Percentiles rank a stretch among this genome's conserved stretches.
phyloP scores from a whole-genome alignment of 2,888 invertebrate species.

The Dorcus hopei region DNA sequence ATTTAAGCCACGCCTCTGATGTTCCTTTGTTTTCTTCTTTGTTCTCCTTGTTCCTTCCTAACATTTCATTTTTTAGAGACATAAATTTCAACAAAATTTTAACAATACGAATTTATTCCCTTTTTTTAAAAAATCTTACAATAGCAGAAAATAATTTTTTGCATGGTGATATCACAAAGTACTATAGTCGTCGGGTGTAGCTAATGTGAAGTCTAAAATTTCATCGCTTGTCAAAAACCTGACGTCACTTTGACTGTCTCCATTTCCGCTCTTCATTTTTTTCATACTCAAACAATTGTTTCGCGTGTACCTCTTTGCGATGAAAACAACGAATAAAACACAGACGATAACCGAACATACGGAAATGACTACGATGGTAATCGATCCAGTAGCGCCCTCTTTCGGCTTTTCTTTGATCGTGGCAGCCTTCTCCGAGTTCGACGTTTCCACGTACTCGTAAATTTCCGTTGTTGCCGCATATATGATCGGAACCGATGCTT shows the following conservation, averaged over 20 bases:
- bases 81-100: too few species aligned
- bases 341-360: constrained; percentile 8
- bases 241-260: constrained; percentile 53
- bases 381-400: not conserved
- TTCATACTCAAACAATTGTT: constrained; percentile 19
- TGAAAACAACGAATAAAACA: constrained; percentile 4
- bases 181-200: constrained; percentile 27
- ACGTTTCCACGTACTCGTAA: not conserved
- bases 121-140: too few species aligned
- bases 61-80: too few species aligned
- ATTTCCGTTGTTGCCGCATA: constrained; percentile 16
- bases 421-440: not conserved
- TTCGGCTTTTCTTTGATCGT: constrained; percentile 5
- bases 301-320: constrained; percentile 1
- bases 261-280: constrained; percentile 26
- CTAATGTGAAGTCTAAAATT: constrained; percentile 53
- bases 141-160: too few species aligned
- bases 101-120: too few species aligned
- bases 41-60: too few species aligned
- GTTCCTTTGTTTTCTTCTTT: too few species aligned
- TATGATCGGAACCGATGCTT: constrained; percentile 7
- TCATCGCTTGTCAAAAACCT: constrained; percentile 57
- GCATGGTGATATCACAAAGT: not conserved
- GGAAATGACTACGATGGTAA: constrained; percentile 8
- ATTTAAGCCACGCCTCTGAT: not conserved